Base-by-base conservation (phyloP, 2,113 vertebrate species). In the Sarotherodon lohbergeri region DNA sequence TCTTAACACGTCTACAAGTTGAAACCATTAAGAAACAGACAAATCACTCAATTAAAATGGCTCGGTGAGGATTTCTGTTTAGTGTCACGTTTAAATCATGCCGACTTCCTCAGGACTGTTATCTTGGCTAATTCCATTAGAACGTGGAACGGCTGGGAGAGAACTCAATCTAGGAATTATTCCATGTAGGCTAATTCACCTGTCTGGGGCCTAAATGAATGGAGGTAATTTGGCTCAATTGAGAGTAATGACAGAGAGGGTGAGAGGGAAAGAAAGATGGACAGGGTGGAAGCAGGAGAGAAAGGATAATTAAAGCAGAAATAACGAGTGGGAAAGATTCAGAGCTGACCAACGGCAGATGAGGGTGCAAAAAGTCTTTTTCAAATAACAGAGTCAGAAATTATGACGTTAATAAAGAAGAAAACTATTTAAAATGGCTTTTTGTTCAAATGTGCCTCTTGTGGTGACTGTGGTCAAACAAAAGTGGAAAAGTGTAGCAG, bases 41-140 rank as follows among this genome's bases (percentile, higher is more conserved):
- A 97, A 97, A 98, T 97, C 97, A 96, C 97, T 98, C 97, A 96
- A 98, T 98, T 98, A 98, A 97, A 97, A 96, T 86, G 95, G 92
- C 94, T 95, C 76, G 11, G 59, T 6, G 41, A 88, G 89, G 91
- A 90, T 81, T 86, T 87, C 83, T 92, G 91, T 96, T 97, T 94
- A 87, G 93, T 95, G 96, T 97, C 96, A 95, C 96, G 96, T 96
- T 97, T 97, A 97, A 97, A 98, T 97, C 97, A 97, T 93, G 92
- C 93, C 82, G 91, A 96, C 95, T 96, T 95, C 90, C 88, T 91
- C 81, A 2, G 78, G 87, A 91, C 90, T 85, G 94, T 94, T 94
- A 95, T 95, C 94, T 94, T 9, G 7, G 43, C 46, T 95, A 90
- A 96, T 96, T 97, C 92, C 97, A 97, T 97, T 97, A 91, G 87